Base-by-base conservation (phyloP, 2,797 vertebrate species). In the Craterocephalus amniculus region DNA sequence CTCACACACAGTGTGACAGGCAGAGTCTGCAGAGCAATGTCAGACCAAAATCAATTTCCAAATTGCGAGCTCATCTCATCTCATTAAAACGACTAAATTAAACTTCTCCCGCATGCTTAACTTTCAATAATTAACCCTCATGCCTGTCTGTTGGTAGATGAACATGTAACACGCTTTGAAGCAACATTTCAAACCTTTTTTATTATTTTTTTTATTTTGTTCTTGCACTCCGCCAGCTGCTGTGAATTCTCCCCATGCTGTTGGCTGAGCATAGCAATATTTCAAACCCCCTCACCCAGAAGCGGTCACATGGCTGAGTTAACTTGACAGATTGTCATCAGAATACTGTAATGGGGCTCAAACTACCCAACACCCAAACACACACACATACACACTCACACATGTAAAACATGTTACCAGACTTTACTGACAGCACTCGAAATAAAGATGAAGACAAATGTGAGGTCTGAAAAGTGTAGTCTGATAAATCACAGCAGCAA, bases 251-350 rank as follows among this genome's bases (percentile, higher is more conserved):
- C 29, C 60, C 63, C 56, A 1, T 32, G 62, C 62, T 70, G 76
- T 62, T 61, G 60, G 75, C 58, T 71, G 63, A 84, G 63, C 65
- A 64, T 32, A 62, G 81, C 70, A 84, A 52, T 76, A 85, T 88
- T 77, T 83, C 32, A 83, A 77, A 72, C 71, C 63, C 77, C 71
- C 82, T 38, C 71, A 51, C 83, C 58, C 83, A 81, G 83, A 80
- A 60, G 71, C 51, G 58, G 78, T 85, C 86, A 83, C 70, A 90
- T 84, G 84, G 84, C 86, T 88, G 85, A 89, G 81, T 89, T 87
- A 84, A 83, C 83, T 83, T 92, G 89, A 92, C 90, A 92, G 89
- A 91, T 79, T 90, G 91, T 90, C 90, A 92, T 91, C 90, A 90
- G 74, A 88, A 87, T 85, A 73, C 76, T 83, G 81, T 92, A 92